A percentile compares a stretch with the other conserved stretches of the same genome.
Conservation (phyloP, 2,888 invertebrate genomes). For the Schrankia costaestrigalis region DNA sequence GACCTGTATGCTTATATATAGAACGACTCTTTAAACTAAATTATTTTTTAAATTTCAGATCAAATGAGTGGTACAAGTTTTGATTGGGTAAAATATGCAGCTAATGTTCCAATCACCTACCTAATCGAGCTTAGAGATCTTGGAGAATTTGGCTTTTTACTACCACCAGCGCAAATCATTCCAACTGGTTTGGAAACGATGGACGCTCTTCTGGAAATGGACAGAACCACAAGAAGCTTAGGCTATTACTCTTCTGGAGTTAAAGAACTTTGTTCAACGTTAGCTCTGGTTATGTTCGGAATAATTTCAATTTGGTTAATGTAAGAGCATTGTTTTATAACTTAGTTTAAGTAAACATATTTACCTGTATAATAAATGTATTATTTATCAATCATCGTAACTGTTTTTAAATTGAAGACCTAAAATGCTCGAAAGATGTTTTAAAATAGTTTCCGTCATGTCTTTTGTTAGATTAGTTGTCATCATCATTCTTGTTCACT, state of each 20-base stretch:
- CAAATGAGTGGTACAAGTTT: constrained; percentile 74
- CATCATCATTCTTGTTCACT: too few species aligned
- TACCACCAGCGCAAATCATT: constrained; percentile 76
- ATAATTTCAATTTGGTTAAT: too few species aligned
- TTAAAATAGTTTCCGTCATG: too few species aligned
- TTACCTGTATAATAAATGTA: too few species aligned
- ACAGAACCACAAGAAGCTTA: constrained; percentile 50
- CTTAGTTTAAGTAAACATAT: too few species aligned
- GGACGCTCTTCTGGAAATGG: constrained; percentile 75
- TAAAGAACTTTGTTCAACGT: constrained; percentile 27
- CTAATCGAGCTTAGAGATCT: constrained; percentile 82
- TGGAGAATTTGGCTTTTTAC: constrained; percentile 79
- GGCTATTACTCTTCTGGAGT: constrained; percentile 47
- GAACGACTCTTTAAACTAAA: too few species aligned
- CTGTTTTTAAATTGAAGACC: too few species aligned
- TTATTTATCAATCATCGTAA: too few species aligned
- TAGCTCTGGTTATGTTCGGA: too few species aligned
- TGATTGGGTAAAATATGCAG: constrained; percentile 80
- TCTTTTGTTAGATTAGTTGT: too few species aligned
- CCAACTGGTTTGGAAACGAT: constrained; percentile 82
- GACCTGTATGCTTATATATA: neutral
- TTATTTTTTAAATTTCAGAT: constrained; percentile 46
- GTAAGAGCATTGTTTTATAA: too few species aligned
- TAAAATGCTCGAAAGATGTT: too few species aligned
- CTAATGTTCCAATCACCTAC: constrained; percentile 75